Evolutionary conservation across 2,113 vertebrate species (phyloP), one percentile per base, ranked within the genome.

Genomic region (Ptilorrhoa leucosticta): DNA sequence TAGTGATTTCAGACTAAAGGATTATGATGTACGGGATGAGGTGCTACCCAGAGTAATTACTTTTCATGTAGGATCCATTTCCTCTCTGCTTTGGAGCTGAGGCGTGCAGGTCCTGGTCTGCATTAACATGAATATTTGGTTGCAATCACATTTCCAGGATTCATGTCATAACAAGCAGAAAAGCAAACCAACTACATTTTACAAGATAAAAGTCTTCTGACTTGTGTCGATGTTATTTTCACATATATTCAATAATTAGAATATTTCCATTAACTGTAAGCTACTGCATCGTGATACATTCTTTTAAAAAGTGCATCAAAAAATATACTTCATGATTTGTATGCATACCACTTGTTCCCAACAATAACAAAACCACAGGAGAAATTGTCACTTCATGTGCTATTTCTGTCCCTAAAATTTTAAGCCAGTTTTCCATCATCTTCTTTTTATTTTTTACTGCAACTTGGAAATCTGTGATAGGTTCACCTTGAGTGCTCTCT

Each of bases 401-500:
- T 80, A 24, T 83, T 93, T 84, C 65, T 70, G 45, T 65, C 58
- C 51, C 35, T 83, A 80, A 89, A 89, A 54, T 73, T 93, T 92
- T 80, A 71, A 88, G 50, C 80, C 81, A 68, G 26, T 64, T 33
- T 91, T 95, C 66, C 39, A 30, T 89, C 66, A 48, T 40, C 39
- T 28, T 85, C 64, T 54, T 81, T 88, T 92, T 68, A 48, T 72
- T 42, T 85, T 75, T 96, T 83, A 45, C 50, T 70, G 26, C 53
- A 78, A 31, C 50, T 90, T 77, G 42, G 39, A 89, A 78, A 72
- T 42, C 50, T 83, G 7, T 64, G 89, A 83, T 53, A 64, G 26
- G 39, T 89, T 89, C 80, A 93, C 90, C 89, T 66, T 86, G 58
- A 97, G 68, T 93, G 47, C 69, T 87, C 61, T 93, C 40, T 78